Conservation (phyloP, 2,888 invertebrate genomes). For the Trisateles emortualis region DNA sequence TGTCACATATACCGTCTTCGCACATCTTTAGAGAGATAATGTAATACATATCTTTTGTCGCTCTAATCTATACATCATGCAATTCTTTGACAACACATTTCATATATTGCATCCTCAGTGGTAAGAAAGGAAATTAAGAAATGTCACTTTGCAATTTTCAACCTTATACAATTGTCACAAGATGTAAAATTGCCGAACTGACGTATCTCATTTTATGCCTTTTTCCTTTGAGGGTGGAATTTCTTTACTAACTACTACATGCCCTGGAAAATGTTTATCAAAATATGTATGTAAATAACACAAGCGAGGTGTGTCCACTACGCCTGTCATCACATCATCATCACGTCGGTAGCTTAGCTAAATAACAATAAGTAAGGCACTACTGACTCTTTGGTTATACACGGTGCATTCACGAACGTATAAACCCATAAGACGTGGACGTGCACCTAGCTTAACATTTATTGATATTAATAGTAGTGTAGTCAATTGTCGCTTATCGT, state of each 20-base stretch:
- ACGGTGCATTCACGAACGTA: background rate
- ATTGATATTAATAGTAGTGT: no score
- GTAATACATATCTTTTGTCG: background rate
- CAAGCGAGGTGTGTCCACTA: conserved; percentile 68
- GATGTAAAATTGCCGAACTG: no score
- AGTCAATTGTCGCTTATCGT: no score
- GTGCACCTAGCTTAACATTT: no score
- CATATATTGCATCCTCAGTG: background rate
- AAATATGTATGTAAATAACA: conserved; percentile 35
- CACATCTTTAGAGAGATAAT: no score
- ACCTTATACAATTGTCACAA: no score
- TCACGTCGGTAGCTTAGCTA: conserved; percentile 60
- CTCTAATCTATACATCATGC: no score
- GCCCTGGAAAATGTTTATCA: conserved; percentile 26
- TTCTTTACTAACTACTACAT: background rate
- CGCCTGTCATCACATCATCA: conserved; percentile 55
- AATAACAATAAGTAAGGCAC: conserved; percentile 60
- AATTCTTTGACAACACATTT: conserved; percentile 7
- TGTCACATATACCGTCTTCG: no score
- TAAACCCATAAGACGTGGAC: background rate
- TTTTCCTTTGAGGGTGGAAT: no score
- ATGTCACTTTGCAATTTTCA: no score
- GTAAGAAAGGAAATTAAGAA: no score
- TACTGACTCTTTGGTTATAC: conserved; percentile 64
- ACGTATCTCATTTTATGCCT: no score